Evolutionary conservation across 1,140 invertebrate species (phyloP).

Genomic region (Thereuonema tuberculata): DNA sequence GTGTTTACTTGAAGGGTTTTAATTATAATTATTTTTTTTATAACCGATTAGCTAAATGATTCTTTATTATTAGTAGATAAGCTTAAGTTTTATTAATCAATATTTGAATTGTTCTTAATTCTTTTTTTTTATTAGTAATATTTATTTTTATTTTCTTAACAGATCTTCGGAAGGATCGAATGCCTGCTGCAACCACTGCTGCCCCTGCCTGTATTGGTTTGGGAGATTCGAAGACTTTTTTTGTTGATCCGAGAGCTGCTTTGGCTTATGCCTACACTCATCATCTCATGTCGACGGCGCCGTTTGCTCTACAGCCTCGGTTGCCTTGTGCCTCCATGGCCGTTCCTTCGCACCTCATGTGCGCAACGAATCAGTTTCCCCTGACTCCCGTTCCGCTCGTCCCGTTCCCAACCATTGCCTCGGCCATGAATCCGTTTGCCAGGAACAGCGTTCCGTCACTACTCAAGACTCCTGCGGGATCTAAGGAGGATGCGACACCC

Average conservation of each 20-base stretch:
- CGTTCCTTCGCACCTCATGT: neutral
- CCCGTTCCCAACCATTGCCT: neutral
- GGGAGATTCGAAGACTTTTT: neutral
- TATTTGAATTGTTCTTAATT: neutral
- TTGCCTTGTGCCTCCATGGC: neutral
- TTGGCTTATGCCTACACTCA: conserved; percentile 5
- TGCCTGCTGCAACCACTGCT: neutral
- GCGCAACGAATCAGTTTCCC: conserved; percentile 1
- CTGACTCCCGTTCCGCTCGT: neutral
- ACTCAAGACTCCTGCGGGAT: neutral
- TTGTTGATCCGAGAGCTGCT: neutral
- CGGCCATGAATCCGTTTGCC: neutral
- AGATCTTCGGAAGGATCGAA: neutral
- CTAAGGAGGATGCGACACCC: neutral
- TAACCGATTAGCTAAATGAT: too few relatives aligned
- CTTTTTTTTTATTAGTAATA: neutral
- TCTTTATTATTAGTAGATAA: neutral
- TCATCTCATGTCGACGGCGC: neutral
- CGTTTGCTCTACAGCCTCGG: neutral
- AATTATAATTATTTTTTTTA: too few relatives aligned
- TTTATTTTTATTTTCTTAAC: neutral
- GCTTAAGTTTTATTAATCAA: neutral
- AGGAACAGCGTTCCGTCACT: neutral
- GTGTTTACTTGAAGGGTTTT: too few relatives aligned
- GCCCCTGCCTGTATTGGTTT: neutral